These are phyloP conservation scores for Tenualosa ilisha DNA, from an alignment of 2,797 vertebrate species.

Conservation along the genomic window DNA sequence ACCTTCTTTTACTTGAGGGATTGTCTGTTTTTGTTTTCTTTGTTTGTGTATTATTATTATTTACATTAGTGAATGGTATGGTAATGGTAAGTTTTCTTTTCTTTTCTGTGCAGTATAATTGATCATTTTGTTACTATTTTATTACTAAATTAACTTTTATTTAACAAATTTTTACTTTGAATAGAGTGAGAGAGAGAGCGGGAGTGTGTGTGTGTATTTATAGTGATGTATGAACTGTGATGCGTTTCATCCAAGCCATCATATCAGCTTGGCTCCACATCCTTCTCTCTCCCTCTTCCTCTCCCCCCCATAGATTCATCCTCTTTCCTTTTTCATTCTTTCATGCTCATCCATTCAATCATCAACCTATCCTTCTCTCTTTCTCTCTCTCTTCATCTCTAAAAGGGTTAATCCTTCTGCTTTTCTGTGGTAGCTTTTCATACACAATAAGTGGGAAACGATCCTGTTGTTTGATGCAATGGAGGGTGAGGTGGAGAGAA, in stretches of 20 bases:
- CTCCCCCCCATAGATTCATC: neutral
- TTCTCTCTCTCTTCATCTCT: neutral
- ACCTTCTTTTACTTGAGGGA: no score
- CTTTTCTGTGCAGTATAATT: no score
- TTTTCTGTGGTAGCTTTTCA: neutral
- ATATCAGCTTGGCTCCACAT: neutral
- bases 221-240: neutral
- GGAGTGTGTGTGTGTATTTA: neutral
- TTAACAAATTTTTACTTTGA: no score
- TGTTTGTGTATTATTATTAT: no score
- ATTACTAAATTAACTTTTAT: no score
- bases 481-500: neutral
- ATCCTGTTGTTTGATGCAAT: neutral
- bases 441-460: neutral
- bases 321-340: neutral
- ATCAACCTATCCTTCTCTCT: neutral
- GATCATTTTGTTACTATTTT: no score
- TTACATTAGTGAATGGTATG: no score
- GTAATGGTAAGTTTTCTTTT: no score
- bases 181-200: neutral
- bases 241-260: neutral
- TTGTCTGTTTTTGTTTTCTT: no score
- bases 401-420: slow-evolving; percentile 5
- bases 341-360: slow-evolving; percentile 13
- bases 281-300: neutral